Percentiles rank a stretch among this genome's conserved stretches.
These are phyloP conservation scores for Linnaemya vulpina DNA, from an alignment of 2,888 invertebrate genomes.

Conservation along the genomic window DNA sequence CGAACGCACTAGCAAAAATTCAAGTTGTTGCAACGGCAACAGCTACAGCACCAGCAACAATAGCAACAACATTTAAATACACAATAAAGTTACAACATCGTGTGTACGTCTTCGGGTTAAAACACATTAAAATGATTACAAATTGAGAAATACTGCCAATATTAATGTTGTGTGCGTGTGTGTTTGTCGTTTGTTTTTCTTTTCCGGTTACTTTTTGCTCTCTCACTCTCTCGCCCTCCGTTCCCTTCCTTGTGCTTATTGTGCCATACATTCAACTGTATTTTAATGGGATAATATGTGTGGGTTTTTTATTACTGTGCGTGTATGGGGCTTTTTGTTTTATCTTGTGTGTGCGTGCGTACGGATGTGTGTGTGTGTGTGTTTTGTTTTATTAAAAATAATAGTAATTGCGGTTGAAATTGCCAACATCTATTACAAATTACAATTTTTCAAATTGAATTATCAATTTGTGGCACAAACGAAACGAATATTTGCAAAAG, in stretches of 20 bases:
- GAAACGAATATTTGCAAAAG: slow-evolving; percentile 14
- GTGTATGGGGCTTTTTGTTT: slow-evolving; percentile 41
- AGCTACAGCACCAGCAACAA: slow-evolving; percentile 5
- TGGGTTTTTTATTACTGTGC: slow-evolving; percentile 51
- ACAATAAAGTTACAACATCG: slow-evolving; percentile 34
- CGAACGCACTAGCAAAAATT: neutral
- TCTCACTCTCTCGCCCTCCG: neutral
- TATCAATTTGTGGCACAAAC: slow-evolving; percentile 46
- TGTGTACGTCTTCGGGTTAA: slow-evolving; percentile 70
- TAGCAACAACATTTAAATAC: slow-evolving; percentile 11
- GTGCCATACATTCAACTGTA: slow-evolving; percentile 43
- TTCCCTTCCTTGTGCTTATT: neutral
- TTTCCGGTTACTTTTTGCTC: neutral
- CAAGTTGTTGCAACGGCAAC: slow-evolving; percentile 28
- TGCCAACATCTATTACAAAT: slow-evolving; percentile 61
- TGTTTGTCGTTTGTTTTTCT: neutral
- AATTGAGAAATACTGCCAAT: slow-evolving; percentile 79
- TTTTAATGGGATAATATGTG: slow-evolving; percentile 31
- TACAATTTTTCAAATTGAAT: slow-evolving; percentile 68
- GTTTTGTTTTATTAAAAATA: slow-evolving; percentile 63
- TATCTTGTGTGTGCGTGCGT: slow-evolving; percentile 12
- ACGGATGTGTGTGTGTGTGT: too few species aligned
- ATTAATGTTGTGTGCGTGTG: slow-evolving; percentile 36
- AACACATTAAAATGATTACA: slow-evolving; percentile 80
- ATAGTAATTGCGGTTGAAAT: slow-evolving; percentile 66